Evolutionary conservation across 2,888 invertebrate genomes (phyloP).

Genomic region (Mantis religiosa): DNA sequence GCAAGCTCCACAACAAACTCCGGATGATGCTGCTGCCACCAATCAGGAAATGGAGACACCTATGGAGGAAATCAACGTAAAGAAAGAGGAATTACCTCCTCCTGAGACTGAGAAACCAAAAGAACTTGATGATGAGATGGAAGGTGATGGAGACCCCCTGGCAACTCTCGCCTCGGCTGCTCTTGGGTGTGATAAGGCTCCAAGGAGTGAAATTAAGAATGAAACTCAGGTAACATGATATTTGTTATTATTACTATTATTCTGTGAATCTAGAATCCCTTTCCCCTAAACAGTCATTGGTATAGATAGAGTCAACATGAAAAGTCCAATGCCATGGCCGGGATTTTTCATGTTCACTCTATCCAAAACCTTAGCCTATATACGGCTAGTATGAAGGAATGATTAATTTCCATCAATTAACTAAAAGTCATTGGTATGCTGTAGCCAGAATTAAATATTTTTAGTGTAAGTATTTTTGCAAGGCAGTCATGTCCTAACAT

Average conservation of each 20-base stretch:
- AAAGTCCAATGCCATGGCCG: slow-evolving; percentile 33
- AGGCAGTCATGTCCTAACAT: too few relatives aligned
- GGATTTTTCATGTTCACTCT: too few relatives aligned
- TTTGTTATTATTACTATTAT: too few relatives aligned
- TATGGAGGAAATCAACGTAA: neutral
- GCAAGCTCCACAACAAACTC: neutral
- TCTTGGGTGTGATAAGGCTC: slow-evolving; percentile 42
- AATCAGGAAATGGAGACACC: neutral
- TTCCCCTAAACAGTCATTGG: slow-evolving; percentile 31
- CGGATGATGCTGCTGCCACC: too few relatives aligned
- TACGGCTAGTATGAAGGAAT: too few relatives aligned
- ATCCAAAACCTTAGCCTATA: too few relatives aligned
- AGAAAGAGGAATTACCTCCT: neutral
- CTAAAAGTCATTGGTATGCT: too few relatives aligned
- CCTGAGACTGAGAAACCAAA: neutral
- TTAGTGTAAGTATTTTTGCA: too few relatives aligned
- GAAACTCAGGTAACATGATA: neutral
- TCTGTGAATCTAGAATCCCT: too few relatives aligned
- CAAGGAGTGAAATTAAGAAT: slow-evolving; percentile 33
- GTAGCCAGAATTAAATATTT: too few relatives aligned
- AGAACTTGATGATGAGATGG: neutral
- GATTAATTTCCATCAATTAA: too few relatives aligned
- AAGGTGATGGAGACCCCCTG: slow-evolving; percentile 40
- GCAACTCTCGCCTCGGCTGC: slow-evolving; percentile 49
- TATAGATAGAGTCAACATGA: too few relatives aligned